Evolutionary conservation across 2,113 vertebrate genomes (phyloP).

Genomic region (Triplophysa rosa): DNA sequence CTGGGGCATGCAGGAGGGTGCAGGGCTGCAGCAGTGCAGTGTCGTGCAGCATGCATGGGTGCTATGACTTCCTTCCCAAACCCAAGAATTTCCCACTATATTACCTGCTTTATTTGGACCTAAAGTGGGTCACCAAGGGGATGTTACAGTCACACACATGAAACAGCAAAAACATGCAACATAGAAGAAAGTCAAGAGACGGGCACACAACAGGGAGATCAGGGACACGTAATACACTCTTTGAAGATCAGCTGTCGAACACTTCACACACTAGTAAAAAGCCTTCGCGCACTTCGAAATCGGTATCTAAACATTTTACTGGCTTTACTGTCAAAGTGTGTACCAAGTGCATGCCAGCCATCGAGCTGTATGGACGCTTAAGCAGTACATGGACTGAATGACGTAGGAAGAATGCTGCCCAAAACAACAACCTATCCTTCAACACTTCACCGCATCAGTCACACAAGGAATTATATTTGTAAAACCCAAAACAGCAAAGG

Average conservation of each 20-base stretch:
- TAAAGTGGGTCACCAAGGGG: conserved; percentile 70
- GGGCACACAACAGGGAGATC: conserved; percentile 20
- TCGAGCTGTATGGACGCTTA: not conserved
- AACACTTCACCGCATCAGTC: conserved; percentile 35
- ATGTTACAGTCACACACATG: conserved; percentile 54
- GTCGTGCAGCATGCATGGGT: conserved; percentile 30
- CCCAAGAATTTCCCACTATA: not conserved
- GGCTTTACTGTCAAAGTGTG: not conserved
- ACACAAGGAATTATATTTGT: not conserved
- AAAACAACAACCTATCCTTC: conserved; percentile 18
- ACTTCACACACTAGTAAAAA: not conserved
- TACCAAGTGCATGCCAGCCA: not conserved
- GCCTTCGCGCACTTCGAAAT: not conserved
- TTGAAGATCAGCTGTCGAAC: conserved; percentile 6
- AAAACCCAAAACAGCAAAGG: not conserved
- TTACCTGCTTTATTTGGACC: conserved; percentile 32
- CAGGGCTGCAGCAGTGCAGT: conserved; percentile 61
- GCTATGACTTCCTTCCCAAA: conserved; percentile 4
- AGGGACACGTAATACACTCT: conserved; percentile 19
- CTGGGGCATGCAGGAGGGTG: conserved; percentile 65
- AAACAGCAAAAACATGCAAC: conserved; percentile 56
- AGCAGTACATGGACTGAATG: conserved; percentile 16
- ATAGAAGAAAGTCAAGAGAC: not conserved
- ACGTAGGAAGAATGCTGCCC: conserved; percentile 16
- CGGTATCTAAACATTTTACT: not conserved